These are phyloP conservation scores for Drosophila nigromelanica DNA, from an alignment of 1,140 invertebrate genomes.

Conservation along the genomic window DNA sequence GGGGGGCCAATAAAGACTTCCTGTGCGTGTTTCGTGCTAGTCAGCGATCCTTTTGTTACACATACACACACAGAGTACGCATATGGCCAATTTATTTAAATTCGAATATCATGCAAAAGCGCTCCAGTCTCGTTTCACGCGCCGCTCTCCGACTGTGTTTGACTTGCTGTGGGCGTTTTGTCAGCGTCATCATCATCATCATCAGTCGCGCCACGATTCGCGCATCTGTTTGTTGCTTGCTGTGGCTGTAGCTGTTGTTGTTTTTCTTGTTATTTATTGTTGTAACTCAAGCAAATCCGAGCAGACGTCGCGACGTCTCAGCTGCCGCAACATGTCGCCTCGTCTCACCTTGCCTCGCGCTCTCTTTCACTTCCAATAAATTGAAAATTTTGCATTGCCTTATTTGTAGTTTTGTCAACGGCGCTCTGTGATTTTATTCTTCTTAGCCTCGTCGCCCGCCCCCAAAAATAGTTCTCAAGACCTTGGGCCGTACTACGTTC, in stretches of 20 bases:
- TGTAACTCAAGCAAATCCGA: conserved; percentile 78
- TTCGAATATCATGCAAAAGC: conserved; percentile 21
- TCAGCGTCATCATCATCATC: conserved; percentile 59
- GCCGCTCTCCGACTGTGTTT: conserved; percentile 21
- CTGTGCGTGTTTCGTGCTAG: conserved; percentile 65
- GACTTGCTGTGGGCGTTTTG: conserved; percentile 65
- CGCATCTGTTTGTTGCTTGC: conserved; percentile 55
- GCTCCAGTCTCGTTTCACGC: conserved; percentile 5
- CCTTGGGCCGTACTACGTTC: conserved; percentile 42
- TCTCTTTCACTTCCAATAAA: conserved; percentile 65
- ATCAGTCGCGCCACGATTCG: conserved; percentile 51
- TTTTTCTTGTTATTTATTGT: conserved; percentile 50
- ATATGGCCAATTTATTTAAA: conserved; percentile 42
- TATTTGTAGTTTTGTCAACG: conserved; percentile 74
- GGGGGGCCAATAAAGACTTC: conserved; percentile 43
- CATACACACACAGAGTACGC: conserved; percentile 4
- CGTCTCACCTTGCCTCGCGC: conserved; percentile 9
- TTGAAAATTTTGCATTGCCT: conserved; percentile 74
- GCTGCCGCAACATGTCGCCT: conserved; percentile 40
- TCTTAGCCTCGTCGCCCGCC: conserved; percentile 44
- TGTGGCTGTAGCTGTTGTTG: conserved; percentile 37
- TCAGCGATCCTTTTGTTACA: conserved; percentile 68
- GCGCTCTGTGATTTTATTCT: conserved; percentile 53
- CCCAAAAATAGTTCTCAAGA: conserved; percentile 73
- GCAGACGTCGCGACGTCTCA: conserved; percentile 73